Evolutionary conservation across 2,113 vertebrate genomes (phyloP).

Genomic region (Platysternon megacephalum): DNA sequence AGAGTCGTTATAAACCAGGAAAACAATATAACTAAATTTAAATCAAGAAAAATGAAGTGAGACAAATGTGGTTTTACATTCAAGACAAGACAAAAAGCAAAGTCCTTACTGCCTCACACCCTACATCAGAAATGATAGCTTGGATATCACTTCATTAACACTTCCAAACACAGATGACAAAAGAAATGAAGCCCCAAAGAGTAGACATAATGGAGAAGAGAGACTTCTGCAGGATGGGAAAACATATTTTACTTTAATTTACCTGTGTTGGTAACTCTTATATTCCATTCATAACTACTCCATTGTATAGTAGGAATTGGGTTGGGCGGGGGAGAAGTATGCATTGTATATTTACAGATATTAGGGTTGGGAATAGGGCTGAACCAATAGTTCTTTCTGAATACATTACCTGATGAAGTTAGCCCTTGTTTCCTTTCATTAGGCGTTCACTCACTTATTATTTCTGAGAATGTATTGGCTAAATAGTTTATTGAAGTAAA

Average conservation of each 20-base stretch:
- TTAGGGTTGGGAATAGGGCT: not conserved
- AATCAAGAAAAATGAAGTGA: not conserved
- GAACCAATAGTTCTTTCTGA: not conserved
- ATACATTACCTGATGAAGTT: not conserved
- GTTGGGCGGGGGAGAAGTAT: not conserved
- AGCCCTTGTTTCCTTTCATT: not conserved
- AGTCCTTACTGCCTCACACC: not conserved
- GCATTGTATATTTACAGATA: rapidly evolving
- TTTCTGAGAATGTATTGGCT: not conserved
- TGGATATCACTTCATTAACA: not conserved
- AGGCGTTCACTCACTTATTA: not conserved
- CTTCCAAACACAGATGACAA: not conserved
- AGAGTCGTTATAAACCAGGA: conserved; percentile 14
- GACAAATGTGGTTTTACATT: not conserved
- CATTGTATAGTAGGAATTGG: not conserved
- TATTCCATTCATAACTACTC: not conserved
- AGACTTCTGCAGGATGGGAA: not conserved
- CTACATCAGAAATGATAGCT: not conserved
- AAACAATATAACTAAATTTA: not conserved
- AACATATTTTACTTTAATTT: not conserved
- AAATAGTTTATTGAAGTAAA: not conserved
- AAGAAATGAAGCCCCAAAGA: not conserved
- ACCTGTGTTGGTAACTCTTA: not conserved
- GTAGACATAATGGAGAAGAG: not conserved
- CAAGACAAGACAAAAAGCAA: not conserved